Percentiles rank a stretch among this genome's conserved stretches.
phyloP scores from a whole-genome alignment of 2,888 invertebrate genomes.

The Furcula furcula region DNA sequence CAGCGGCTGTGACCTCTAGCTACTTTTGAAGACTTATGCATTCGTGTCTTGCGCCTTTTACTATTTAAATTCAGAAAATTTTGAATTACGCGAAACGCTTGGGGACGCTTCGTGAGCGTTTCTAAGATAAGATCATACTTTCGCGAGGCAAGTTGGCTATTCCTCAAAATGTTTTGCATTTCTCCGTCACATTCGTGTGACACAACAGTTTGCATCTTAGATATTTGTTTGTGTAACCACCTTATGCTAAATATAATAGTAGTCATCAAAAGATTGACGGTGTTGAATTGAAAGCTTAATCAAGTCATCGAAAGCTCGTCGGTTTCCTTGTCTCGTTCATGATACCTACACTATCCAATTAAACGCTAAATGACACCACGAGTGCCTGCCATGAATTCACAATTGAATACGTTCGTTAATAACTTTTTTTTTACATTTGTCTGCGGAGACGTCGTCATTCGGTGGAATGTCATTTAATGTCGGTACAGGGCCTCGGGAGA shows the following conservation, averaged over 20 bases:
- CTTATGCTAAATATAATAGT: too few species aligned
- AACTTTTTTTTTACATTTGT: conserved; percentile 45
- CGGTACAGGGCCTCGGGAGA: conserved; percentile 38
- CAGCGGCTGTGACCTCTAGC: conserved; percentile 1
- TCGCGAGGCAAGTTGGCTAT: conserved; percentile 34
- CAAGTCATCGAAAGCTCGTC: conserved; percentile 35
- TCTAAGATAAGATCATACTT: conserved; percentile 49
- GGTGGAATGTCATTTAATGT: conserved; percentile 55
- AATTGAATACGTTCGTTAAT: conserved; percentile 70
- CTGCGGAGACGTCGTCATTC: conserved; percentile 40
- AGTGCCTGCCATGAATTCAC: conserved; percentile 57
- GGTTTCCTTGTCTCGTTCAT: conserved; percentile 39
- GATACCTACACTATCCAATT: conserved; percentile 55
- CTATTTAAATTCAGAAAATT: conserved; percentile 29
- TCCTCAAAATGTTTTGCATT: conserved; percentile 29
- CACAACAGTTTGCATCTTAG: not conserved
- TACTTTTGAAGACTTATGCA: conserved; percentile 17
- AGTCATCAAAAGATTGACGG: conserved; percentile 14
- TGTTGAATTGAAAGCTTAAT: conserved; percentile 24
- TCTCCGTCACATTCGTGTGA: conserved; percentile 4
- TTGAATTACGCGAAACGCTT: conserved; percentile 41
- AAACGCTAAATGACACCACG: conserved; percentile 58
- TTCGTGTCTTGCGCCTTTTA: conserved; percentile 25
- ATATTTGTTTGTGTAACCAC: too few species aligned
- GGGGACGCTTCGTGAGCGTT: conserved; percentile 48